Evolutionary conservation across 2,888 invertebrate species (phyloP), one percentile per base, ranked within the genome.

Genomic region (Phlogophora meticulosa): DNA sequence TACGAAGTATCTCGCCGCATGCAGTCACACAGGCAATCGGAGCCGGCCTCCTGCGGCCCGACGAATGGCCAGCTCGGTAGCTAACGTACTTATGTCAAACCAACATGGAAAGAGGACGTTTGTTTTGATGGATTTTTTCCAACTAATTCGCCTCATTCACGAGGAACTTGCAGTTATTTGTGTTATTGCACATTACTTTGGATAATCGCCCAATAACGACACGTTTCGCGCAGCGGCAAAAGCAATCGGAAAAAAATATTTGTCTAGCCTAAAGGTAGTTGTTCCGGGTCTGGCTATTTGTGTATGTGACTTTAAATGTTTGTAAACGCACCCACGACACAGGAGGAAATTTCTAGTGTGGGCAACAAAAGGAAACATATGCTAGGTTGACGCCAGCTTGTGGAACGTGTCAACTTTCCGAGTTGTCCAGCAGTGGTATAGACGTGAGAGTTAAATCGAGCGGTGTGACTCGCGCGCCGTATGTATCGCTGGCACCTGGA

Each of bases 401-500:
- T n/a, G 36, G 36, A 36, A 32, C 42, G 22, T 32, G 17, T 32
- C 17, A 22, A 7, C 17, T 34, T 11, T 24, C 22, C 10, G 15
- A 24, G 15, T 15, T 71, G 11, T 32, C 13, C 20, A 32, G 20
- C 34, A 40, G 52, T 11, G 5, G 46, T 49, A 28, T 10, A 22
- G 7, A 36, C 1, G 9, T 15, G 20, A 10, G 10, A 10, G 28
- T 28, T 13, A 10, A 22, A 17, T 10, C 4, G 15, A 52, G 22
- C 32, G n/a, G 38, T 11, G 9, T 15, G 45, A 38, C 22, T 38
- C 10, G 24, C 38, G 34, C 28, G 42, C 22, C 42, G 22, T 58
- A 36, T 57, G 43, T 13, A 40, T 40, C 48, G 46, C 28, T 58
- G 42, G 11, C 43, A 28, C 61, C 22, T 40, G 22, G 53, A 58